Percentiles rank a stretch among this genome's conserved stretches.
These are phyloP conservation scores for Macrosteles quadrilineatus DNA, from an alignment of 1,140 invertebrate genomes.

Conservation along the genomic window DNA sequence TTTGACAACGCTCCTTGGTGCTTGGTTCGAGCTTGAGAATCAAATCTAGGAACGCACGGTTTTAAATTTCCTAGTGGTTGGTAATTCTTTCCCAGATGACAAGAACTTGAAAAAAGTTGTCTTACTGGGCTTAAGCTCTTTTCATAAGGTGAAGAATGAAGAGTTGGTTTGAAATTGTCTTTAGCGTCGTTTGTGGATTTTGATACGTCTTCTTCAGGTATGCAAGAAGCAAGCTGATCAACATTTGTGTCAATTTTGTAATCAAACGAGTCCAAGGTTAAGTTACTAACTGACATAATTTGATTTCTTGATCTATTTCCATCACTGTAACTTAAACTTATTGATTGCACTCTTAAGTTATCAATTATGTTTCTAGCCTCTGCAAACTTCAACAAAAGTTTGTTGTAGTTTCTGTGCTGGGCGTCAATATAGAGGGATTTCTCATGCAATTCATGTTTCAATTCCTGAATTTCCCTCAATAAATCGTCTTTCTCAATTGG, in stretches of 20 bases:
- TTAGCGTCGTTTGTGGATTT: not conserved
- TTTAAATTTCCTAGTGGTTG: slow-evolving; percentile 19
- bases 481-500: slow-evolving; percentile 18
- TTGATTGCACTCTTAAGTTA: slow-evolving; percentile 11
- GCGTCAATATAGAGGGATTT: slow-evolving; percentile 13
- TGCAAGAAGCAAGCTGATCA: not conserved
- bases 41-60: not conserved
- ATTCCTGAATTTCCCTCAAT: slow-evolving; percentile 15
- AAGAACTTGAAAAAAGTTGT: slow-evolving; percentile 27
- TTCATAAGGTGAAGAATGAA: not conserved
- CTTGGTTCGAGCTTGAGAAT: not conserved
- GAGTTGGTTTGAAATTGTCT: not conserved
- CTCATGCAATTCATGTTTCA: slow-evolving; percentile 31
- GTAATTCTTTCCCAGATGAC: slow-evolving; percentile 18
- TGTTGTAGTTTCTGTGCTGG: slow-evolving; percentile 27
- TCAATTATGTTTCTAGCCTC: slow-evolving; percentile 30
- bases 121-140: slow-evolving; percentile 24
- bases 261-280: not conserved
- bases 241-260: not conserved
- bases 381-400: slow-evolving; percentile 24
- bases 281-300: not conserved
- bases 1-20: not conserved
- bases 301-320: not conserved
- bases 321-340: slow-evolving; percentile 6
- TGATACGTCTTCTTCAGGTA: not conserved